Evolutionary conservation across 2,888 invertebrate genomes (phyloP).

Genomic region (Biston stratarius): DNA sequence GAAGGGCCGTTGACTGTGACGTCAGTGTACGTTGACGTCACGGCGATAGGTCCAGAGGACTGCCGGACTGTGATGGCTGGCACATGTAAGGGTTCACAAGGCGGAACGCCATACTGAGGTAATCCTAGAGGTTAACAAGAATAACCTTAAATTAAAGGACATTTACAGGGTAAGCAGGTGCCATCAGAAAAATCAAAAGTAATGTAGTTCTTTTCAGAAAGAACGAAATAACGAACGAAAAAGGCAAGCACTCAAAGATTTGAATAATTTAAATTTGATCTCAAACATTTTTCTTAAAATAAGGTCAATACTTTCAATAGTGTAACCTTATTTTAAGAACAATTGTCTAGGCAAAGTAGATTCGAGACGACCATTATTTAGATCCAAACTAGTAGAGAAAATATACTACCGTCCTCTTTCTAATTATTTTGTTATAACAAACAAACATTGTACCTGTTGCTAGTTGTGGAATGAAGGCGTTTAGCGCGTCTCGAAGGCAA

Average conservation of each 20-base stretch:
- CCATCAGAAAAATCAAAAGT: background rate
- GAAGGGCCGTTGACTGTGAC: constrained; percentile 88
- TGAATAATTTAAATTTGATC: too few relatives aligned
- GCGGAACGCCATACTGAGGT: constrained; percentile 87
- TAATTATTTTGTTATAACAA: background rate
- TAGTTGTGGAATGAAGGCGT: constrained; percentile 87
- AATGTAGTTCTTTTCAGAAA: too few relatives aligned
- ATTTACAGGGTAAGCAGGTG: constrained; percentile 10
- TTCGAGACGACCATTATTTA: too few relatives aligned
- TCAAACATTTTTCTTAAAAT: too few relatives aligned
- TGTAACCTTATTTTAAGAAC: too few relatives aligned
- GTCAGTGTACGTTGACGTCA: constrained; percentile 87
- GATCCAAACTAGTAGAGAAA: too few relatives aligned
- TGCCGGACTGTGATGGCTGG: constrained; percentile 88
- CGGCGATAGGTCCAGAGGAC: constrained; percentile 86
- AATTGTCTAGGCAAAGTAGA: too few relatives aligned
- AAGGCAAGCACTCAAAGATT: too few relatives aligned
- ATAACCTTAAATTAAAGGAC: too few relatives aligned
- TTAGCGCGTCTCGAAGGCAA: constrained; percentile 88
- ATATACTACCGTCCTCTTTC: background rate
- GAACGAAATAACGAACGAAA: too few relatives aligned
- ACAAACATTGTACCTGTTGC: constrained; percentile 68
- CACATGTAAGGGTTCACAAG: constrained; percentile 88
- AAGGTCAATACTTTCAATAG: too few relatives aligned
- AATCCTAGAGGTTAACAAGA: constrained; percentile 73